Base-by-base conservation (phyloP, 2,113 vertebrate species). In the Larimichthys crocea region DNA sequence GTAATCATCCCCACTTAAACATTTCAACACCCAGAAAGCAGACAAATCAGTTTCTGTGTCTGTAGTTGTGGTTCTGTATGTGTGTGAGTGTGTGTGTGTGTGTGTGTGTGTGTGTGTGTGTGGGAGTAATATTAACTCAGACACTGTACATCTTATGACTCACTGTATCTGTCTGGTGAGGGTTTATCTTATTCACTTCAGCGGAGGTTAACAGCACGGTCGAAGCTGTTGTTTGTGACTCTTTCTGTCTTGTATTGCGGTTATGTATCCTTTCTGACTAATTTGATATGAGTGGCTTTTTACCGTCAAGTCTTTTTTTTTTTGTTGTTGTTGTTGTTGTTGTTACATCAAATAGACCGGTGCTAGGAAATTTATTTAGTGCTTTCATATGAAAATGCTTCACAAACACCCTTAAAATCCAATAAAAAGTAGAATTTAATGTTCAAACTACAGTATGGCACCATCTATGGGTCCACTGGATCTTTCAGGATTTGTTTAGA, bases 101-200 rank as follows among this genome's bases (percentile, higher is more conserved):
- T 72, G n/a, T 61, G 53, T 65, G 44, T 49, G 15, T 72, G 19
- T 68, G 42, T 71, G 46, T 64, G 24, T 73, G 76, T 86, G 80
- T 69, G 19, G 71, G 72, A 74, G 74, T 81, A 46, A 74, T 65
- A 74, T 82, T 79, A 80, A 76, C 86, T 81, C 77, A 80, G 83
- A 84, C 66, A 72, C 15, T 53, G 40, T 72, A 55, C 55, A 62
- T 83, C 59, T 76, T 49, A 66, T 88, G 84, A 91, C 62, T 87
- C 82, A 88, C n/a, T 62, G 66, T 73, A 56, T 83, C 69, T 79
- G 84, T 90, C 86, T 89, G 79, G 31, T 83, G 64, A 75, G 40
- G 50, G 48, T 81, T 86, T 84, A 67, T 74, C 55, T 84, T 52
- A 49, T 29, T 64, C 15, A 15, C 56, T 66, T 11, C 56, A 48